phyloP scores from a whole-genome alignment of 2,113 vertebrate species.

The Pseudonaja textilis region DNA sequence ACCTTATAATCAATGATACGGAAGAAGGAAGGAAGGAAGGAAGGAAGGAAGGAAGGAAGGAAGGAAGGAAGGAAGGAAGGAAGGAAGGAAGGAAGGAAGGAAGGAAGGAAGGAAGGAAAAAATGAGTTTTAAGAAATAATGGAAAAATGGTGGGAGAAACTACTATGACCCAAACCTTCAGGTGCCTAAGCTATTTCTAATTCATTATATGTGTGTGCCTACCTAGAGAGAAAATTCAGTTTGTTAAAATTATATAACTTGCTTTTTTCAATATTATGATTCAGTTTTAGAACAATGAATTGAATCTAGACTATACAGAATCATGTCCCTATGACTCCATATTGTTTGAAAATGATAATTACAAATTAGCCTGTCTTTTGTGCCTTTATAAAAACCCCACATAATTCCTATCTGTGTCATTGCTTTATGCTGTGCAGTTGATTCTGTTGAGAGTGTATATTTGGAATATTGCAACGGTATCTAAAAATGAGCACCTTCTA shows the following conservation, averaged over 20 bases:
- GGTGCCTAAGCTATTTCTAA: background rate
- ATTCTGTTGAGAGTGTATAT: background rate
- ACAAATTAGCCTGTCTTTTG: background rate
- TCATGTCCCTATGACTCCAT: background rate
- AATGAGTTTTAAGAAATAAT: background rate
- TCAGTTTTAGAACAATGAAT: background rate
- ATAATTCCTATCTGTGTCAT: background rate
- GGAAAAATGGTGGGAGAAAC: background rate
- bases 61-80: too few species aligned
- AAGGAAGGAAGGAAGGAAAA: background rate
- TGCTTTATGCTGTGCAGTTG: background rate
- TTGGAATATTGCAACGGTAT: background rate
- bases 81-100: background rate
- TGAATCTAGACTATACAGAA: background rate
- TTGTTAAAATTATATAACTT: background rate
- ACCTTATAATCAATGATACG: background rate
- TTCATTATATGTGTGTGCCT: background rate
- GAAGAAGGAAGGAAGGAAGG: background rate
- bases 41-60: background rate
- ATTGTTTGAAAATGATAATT: background rate
- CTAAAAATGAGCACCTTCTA: background rate
- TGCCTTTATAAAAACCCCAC: background rate
- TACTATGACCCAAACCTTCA: background rate
- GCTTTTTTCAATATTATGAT: background rate
- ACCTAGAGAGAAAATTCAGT: background rate